Evolutionary conservation across 2,113 vertebrate genomes (phyloP).

Genomic region (Corvus moneduloides): DNA sequence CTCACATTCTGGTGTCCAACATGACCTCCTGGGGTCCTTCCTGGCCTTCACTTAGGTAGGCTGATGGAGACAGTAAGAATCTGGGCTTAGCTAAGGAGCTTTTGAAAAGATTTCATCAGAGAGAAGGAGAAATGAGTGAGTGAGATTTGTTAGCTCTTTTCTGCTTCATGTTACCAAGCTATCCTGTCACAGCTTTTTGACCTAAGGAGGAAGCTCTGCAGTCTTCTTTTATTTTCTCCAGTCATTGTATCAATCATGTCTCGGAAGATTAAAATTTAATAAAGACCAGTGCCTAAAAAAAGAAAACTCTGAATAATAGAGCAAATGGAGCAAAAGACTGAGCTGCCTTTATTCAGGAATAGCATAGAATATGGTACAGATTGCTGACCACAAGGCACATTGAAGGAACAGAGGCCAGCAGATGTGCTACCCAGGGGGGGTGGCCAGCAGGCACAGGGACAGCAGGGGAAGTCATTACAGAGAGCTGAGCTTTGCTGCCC

Average conservation of each 20-base stretch:
- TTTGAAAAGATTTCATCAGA: not conserved
- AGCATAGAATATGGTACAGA: not conserved
- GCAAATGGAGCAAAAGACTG: not conserved
- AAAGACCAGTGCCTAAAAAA: slow-evolving; percentile 15
- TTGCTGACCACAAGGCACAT: not conserved
- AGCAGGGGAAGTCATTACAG: not conserved
- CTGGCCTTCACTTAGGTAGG: not conserved
- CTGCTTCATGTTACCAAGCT: not conserved
- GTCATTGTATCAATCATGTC: slow-evolving; percentile 12
- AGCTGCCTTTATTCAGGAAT: not conserved
- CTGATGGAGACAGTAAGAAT: not conserved
- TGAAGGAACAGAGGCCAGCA: not conserved
- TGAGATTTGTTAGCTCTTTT: not conserved
- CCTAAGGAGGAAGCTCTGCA: not conserved
- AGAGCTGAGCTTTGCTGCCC: not conserved
- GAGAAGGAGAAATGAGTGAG: not conserved
- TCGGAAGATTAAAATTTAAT: slow-evolving; percentile 37
- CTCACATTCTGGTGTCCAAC: not conserved
- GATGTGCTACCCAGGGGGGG: not conserved
- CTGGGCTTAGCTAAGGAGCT: not conserved
- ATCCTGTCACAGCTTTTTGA: not conserved
- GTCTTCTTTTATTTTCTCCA: slow-evolving; percentile 15
- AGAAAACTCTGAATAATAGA: slow-evolving; percentile 27
- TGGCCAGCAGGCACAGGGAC: not conserved
- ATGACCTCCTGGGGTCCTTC: not conserved